These are phyloP conservation scores for Recurvirostra avosetta DNA, from an alignment of 2,113 vertebrate species.

Conservation along the genomic window DNA sequence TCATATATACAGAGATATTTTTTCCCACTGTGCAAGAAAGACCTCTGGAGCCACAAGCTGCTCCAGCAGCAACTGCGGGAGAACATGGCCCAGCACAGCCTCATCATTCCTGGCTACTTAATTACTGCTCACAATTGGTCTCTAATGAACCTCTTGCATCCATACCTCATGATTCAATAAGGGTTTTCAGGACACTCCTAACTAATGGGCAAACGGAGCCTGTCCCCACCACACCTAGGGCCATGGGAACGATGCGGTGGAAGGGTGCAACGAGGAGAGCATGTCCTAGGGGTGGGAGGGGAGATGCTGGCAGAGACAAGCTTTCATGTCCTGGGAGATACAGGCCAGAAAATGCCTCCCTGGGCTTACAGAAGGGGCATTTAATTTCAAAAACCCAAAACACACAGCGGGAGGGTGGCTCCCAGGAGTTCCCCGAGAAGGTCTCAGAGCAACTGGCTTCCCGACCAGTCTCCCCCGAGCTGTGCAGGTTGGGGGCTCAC, in stretches of 20 bases:
- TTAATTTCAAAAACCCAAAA: not conserved
- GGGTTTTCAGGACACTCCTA: not conserved
- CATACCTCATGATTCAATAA: not conserved
- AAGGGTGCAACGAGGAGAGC: not conserved
- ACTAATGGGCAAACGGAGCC: not conserved
- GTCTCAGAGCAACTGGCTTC: not conserved
- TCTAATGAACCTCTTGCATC: not conserved
- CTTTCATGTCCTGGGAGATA: fast-evolving
- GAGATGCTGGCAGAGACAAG: not conserved
- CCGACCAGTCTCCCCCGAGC: not conserved
- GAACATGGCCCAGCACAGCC: not conserved
- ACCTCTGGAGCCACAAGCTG: not conserved
- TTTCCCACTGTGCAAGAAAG: not conserved
- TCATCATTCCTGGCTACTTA: not conserved
- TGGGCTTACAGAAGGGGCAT: not conserved
- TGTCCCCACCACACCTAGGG: not conserved
- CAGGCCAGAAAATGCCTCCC: not conserved
- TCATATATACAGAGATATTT: fast-evolving
- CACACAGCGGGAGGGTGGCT: not conserved
- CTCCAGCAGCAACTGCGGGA: not conserved
- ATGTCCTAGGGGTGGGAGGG: too few species aligned
- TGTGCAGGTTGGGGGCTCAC: fast-evolving
- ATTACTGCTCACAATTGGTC: not conserved
- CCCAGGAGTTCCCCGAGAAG: not conserved
- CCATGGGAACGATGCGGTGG: not conserved